Percentiles rank a stretch among this genome's conserved stretches.
Conservation (phyloP, 2,797 vertebrate species). For the Catharus ustulatus region DNA sequence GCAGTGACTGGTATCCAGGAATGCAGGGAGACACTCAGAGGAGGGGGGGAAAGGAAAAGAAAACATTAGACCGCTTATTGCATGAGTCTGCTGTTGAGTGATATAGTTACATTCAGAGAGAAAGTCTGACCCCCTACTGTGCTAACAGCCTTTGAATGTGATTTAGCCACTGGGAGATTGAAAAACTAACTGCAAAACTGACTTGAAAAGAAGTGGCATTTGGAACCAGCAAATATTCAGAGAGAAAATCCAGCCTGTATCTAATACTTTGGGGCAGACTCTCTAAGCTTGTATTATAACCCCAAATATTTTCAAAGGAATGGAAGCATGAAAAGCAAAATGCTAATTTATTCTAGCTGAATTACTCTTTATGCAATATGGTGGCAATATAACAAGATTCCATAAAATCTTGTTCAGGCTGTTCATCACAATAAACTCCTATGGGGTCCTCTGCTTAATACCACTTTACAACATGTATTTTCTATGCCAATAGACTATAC, state of each 20-base stretch:
- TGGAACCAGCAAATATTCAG: constrained; percentile 61
- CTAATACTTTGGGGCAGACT: constrained; percentile 43
- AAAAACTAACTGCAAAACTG: constrained; percentile 69
- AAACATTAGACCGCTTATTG: constrained; percentile 61
- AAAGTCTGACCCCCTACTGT: constrained; percentile 64
- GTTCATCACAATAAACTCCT: not conserved
- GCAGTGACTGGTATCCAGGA: constrained; percentile 61
- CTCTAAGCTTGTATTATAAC: constrained; percentile 44
- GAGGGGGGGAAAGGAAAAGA: constrained; percentile 51
- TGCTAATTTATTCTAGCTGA: constrained; percentile 63
- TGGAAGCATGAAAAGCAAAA: constrained; percentile 54
- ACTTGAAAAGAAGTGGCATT: constrained; percentile 70
- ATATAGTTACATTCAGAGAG: constrained; percentile 67
- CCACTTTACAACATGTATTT: not conserved
- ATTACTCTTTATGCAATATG: constrained; percentile 21
- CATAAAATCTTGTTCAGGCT: not conserved
- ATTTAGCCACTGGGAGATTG: constrained; percentile 66
- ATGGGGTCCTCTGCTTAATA: not conserved
- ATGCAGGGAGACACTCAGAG: constrained; percentile 55
- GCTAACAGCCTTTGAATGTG: constrained; percentile 71
- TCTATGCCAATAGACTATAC: not conserved
- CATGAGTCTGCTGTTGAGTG: constrained; percentile 72
- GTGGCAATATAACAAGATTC: constrained; percentile 19
- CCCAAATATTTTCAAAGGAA: constrained; percentile 64
- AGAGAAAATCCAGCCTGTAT: constrained; percentile 59